Evolutionary conservation across 2,888 invertebrate species (phyloP), one percentile per base, ranked within the genome.

Genomic region (Tenthredo livida): DNA sequence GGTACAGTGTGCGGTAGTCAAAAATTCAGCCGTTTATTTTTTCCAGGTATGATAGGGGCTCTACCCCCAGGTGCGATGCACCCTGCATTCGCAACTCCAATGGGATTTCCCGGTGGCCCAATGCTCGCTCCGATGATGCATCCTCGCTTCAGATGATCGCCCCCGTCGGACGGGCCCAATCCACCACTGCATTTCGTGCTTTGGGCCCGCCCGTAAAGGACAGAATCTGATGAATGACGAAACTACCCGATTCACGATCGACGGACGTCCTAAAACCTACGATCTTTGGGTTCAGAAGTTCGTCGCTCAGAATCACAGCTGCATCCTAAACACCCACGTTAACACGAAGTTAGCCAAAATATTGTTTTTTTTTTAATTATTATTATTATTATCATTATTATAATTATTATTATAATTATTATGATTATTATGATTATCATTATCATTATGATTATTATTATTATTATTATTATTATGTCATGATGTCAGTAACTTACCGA

Each of bases 111-210:
- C 85, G 94, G 94, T 88, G 94, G 92, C 88, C 94, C 94, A 86
- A 94, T 94, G 93, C 92, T 94, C 91, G 94, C 95, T 89, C 95
- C 95, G 87, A 95, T 96, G 95, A 97, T 97, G 97, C 97, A 97
- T 94, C 97, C 97, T 89, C 96, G 97, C 94, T 97, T 96, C 95
- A 97, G 97, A 96, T 97, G 97, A 97, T 96, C 96, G 94, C 95
- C 95, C 92, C 93, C 94, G 87, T 92, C 93, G 92, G 94, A 94
- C 93, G 94, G 94, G 93, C 92, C 92, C 94, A 94, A 91, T 92
- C 93, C 93, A 93, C 93, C 93, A 90, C 92, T 93, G 93, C 94
- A 94, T 93, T 94, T 94, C 93, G 95, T 94, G 91, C 94, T 95
- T 87, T 95, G 95, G 94, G 94, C 95, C 91, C 94, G 95, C 91